Conservation (phyloP, 2,888 invertebrate genomes). For the Archips xylosteana region DNA sequence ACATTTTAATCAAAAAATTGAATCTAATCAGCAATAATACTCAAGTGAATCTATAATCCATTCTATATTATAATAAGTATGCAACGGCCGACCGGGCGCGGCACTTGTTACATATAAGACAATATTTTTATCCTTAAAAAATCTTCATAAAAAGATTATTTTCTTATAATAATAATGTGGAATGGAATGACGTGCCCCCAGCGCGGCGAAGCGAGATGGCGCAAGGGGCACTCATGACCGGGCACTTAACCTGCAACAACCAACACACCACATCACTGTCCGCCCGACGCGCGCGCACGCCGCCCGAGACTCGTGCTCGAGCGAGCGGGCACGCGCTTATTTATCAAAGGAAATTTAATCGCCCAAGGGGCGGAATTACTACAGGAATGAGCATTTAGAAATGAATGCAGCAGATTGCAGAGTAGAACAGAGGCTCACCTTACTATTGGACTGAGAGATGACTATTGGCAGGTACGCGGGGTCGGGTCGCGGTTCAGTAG, state of each 20-base stretch:
- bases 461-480: conserved; percentile 76
- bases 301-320: conserved; percentile 23
- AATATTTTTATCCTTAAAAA: conserved; percentile 78
- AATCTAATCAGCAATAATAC: conserved; percentile 83
- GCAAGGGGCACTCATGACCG: conserved; percentile 78
- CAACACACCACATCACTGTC: conserved; percentile 40
- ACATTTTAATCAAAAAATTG: conserved; percentile 63
- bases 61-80: conserved; percentile 83
- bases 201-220: conserved; percentile 68
- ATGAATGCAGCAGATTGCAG: conserved; percentile 2
- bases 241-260: conserved; percentile 82
- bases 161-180: conserved; percentile 83
- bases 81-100: conserved; percentile 66
- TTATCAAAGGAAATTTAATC: neutral
- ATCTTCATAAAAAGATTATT: conserved; percentile 79
- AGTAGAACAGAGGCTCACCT: conserved; percentile 60
- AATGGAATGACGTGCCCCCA: conserved; percentile 83
- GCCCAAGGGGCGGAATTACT: neutral
- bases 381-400: neutral
- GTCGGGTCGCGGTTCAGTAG: conserved; percentile 84
- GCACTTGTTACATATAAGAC: conserved; percentile 65
- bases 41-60: conserved; percentile 83
- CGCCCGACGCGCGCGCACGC: conserved; percentile 18
- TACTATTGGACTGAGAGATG: conserved; percentile 83
- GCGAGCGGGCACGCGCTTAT: conserved; percentile 19